Percentiles rank a stretch among this genome's conserved stretches.
These are phyloP conservation scores for Aegotheles bennettii DNA, from an alignment of 2,113 vertebrate species.

Conservation along the genomic window DNA sequence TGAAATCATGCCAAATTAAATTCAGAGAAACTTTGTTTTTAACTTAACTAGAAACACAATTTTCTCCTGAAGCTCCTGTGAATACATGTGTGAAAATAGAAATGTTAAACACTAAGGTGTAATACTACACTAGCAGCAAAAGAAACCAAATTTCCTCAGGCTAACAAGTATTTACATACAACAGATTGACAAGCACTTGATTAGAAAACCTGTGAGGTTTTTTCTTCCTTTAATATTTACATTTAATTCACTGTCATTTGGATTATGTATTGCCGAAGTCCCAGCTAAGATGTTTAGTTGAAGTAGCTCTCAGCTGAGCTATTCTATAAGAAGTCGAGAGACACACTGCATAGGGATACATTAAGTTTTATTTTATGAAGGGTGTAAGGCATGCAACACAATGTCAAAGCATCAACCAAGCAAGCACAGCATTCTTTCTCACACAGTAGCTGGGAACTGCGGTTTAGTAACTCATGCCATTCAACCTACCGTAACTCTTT, in stretches of 20 bases:
- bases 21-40: not conserved
- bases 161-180: not conserved
- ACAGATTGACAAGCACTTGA: not conserved
- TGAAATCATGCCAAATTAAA: not conserved
- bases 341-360: not conserved
- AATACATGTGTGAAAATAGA: not conserved
- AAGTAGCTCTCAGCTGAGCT: not conserved
- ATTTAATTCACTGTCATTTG: not conserved
- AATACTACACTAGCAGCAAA: not conserved
- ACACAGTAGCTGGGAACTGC: not conserved
- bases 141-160: not conserved
- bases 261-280: not conserved
- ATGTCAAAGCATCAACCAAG: not conserved
- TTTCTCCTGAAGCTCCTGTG: not conserved
- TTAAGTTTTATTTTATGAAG: not conserved
- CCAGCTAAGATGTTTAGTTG: not conserved
- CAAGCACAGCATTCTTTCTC: not conserved
- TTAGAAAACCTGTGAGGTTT: not conserved
- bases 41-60: fast-evolving
- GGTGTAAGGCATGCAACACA: not conserved
- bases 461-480: not conserved
- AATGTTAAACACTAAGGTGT: not conserved
- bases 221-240: not conserved
- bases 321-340: not conserved
- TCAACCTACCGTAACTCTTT: not conserved